phyloP scores from a whole-genome alignment of 2,888 invertebrate species.

The Megalurothrips usitatus region DNA sequence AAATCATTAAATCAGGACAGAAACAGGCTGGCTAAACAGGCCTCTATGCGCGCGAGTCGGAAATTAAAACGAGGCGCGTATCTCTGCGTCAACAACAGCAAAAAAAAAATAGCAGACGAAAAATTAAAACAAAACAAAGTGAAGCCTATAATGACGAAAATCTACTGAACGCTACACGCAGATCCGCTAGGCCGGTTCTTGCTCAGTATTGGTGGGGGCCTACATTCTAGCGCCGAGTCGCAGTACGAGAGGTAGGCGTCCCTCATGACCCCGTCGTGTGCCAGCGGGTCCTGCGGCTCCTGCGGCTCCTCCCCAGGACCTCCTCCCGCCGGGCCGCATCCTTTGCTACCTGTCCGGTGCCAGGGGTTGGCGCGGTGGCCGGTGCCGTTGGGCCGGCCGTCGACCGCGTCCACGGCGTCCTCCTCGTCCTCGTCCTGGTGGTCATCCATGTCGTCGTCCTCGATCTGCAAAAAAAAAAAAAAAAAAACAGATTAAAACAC shows the following conservation, averaged over 20 bases:
- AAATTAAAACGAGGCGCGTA: no score
- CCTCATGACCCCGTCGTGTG: constrained; percentile 52
- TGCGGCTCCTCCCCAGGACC: constrained; percentile 42
- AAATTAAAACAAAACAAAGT: neutral
- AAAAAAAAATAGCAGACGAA: constrained; percentile 23
- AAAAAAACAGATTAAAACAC: no score
- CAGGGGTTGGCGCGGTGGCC: constrained; percentile 45
- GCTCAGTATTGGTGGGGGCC: constrained; percentile 40
- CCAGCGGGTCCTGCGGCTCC: constrained; percentile 46
- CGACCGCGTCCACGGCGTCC: constrained; percentile 40
- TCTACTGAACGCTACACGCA: constrained; percentile 33
- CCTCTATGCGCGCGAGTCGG: no score
- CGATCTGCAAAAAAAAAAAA: constrained; percentile 41
- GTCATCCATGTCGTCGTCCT: constrained; percentile 50
- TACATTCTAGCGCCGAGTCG: constrained; percentile 77
- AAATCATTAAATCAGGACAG: no score
- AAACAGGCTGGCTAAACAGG: no score
- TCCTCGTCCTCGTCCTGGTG: constrained; percentile 42
- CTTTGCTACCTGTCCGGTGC: constrained; percentile 45
- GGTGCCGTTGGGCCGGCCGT: constrained; percentile 28
- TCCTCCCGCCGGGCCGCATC: constrained; percentile 30
- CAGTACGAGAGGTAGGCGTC: constrained; percentile 77
- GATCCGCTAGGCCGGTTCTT: constrained; percentile 7
- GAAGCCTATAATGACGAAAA: neutral
- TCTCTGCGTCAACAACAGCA: neutral